phyloP scores from a whole-genome alignment of 2,888 invertebrate genomes.

The Clanis bilineata region DNA sequence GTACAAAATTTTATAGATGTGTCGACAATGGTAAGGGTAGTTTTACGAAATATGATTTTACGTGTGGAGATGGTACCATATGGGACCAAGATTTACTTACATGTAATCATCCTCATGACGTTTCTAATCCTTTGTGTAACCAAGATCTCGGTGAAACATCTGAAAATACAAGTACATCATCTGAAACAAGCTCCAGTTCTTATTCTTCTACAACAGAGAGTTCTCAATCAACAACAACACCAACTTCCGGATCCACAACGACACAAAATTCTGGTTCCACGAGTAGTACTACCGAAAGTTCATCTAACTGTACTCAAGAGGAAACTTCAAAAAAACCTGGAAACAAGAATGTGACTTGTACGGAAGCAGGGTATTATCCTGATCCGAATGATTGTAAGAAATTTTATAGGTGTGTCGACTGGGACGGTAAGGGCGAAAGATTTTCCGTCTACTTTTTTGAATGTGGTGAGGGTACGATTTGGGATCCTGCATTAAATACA shows the following conservation, averaged over 20 bases:
- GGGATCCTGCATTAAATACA: constrained; percentile 85
- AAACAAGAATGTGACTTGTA: constrained; percentile 65
- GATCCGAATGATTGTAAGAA: constrained; percentile 84
- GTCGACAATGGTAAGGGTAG: constrained; percentile 83
- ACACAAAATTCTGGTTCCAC: constrained; percentile 24
- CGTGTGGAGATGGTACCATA: constrained; percentile 86
- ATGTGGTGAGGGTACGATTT: constrained; percentile 87
- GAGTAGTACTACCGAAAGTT: constrained; percentile 27
- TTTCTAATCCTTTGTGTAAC: constrained; percentile 59
- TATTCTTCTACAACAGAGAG: constrained; percentile 21
- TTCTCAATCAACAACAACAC: constrained; percentile 25
- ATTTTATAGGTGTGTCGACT: constrained; percentile 85
- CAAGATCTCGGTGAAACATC: constrained; percentile 30
- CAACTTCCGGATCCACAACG: constrained; percentile 24
- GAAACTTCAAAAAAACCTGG: constrained; percentile 48
- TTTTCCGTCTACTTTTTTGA: constrained; percentile 85
- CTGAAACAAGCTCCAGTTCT: constrained; percentile 19
- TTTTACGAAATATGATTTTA: constrained; percentile 83
- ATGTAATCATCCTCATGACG: constrained; percentile 73
- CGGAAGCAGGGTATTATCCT: constrained; percentile 83
- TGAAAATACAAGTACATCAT: constrained; percentile 31
- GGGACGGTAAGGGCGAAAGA: constrained; percentile 77
- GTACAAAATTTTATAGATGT: constrained; percentile 86
- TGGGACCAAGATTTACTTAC: constrained; percentile 83
- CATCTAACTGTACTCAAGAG: constrained; percentile 49